These are phyloP conservation scores for Premnoplex brunnescens DNA, from an alignment of 2,797 vertebrate species.

Conservation along the genomic window DNA sequence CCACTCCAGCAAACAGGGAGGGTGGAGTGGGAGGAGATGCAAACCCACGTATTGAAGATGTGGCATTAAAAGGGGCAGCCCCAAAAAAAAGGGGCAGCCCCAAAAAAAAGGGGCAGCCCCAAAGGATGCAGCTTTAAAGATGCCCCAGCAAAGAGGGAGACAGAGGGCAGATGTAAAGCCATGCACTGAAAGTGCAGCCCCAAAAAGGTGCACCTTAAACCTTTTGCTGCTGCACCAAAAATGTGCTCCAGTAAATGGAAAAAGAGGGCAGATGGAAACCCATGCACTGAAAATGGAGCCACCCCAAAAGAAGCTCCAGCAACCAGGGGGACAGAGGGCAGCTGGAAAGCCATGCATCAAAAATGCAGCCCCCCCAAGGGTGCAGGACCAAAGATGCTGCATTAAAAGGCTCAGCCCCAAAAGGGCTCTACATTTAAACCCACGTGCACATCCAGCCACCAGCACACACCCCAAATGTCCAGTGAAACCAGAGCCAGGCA, in stretches of 20 bases:
- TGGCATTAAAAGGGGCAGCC: background rate
- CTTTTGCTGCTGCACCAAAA: background rate
- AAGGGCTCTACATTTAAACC: background rate
- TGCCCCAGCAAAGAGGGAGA: background rate
- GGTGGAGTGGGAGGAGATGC: background rate
- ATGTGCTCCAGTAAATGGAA: background rate
- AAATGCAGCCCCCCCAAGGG: background rate
- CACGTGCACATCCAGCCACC: background rate
- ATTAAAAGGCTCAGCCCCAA: no score
- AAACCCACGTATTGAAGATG: rapidly evolving
- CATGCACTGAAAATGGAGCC: background rate
- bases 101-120: no score
- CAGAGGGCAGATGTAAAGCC: background rate
- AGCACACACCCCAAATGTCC: background rate
- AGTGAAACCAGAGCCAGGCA: background rate
- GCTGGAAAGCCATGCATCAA: background rate
- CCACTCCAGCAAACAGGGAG: rapidly evolving
- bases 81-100: background rate
- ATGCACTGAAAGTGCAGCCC: background rate
- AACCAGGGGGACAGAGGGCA: background rate
- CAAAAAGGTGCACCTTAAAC: background rate
- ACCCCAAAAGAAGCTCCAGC: background rate
- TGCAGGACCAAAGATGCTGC: no score
- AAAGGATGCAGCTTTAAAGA: background rate
- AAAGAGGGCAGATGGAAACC: background rate